A percentile compares a stretch with the other conserved stretches of the same genome.
phyloP scores from a whole-genome alignment of 35 echinoderm and acorn worm species.

The Nesometra sesokonis region DNA sequence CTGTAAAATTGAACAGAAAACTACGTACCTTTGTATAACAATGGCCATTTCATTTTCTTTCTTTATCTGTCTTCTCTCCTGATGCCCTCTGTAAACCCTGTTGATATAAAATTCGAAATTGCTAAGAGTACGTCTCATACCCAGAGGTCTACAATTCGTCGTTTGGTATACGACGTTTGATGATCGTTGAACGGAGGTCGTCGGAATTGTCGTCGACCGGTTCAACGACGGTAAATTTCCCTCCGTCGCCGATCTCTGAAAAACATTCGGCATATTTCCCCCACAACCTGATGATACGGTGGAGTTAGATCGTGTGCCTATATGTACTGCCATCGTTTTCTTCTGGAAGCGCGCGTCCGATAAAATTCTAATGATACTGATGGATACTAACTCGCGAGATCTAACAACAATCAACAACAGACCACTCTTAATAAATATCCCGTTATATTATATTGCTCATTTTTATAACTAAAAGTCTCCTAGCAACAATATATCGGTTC shows the following conservation, averaged over 20 bases:
- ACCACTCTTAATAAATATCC: background rate
- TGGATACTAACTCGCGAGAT: background rate
- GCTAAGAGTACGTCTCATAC: background rate
- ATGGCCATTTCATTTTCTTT: slow-evolving; percentile 65
- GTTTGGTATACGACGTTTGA: background rate
- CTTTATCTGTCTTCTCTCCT: slow-evolving; percentile 26
- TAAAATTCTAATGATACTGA: background rate
- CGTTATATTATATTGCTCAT: background rate
- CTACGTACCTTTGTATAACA: slow-evolving; percentile 75
- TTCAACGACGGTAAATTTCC: background rate
- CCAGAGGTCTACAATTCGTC: background rate
- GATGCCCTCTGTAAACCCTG: slow-evolving; percentile 57
- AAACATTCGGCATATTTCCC: background rate
- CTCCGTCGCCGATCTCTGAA: background rate
- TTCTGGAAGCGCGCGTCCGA: background rate
- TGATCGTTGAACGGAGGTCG: background rate
- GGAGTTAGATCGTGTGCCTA: background rate
- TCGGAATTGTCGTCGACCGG: background rate
- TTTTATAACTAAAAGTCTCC: background rate
- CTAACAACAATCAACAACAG: background rate
- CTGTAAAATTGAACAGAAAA: no score
- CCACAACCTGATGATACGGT: background rate
- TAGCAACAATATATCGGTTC: background rate
- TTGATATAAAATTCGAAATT: slow-evolving; percentile 63
- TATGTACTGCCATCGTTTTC: background rate